Conservation (phyloP, 2,113 vertebrate genomes). For the Alligator sinensis region DNA sequence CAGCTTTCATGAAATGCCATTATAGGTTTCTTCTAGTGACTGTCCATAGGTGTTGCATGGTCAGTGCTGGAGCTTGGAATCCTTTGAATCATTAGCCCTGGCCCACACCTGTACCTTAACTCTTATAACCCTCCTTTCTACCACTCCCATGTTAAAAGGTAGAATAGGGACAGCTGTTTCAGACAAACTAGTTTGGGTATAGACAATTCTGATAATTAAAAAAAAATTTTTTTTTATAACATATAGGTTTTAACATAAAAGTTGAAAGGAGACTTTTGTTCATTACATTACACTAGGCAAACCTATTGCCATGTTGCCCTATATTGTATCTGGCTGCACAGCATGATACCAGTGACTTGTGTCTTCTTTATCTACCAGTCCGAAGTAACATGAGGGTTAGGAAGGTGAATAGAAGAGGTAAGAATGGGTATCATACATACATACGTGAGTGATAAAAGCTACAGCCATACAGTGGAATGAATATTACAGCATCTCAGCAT, state of each 20-base stretch:
- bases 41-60: no score
- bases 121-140: no score
- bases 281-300: not conserved
- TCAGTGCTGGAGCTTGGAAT: no score
- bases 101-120: no score
- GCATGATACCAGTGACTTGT: not conserved
- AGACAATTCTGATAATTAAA: not conserved
- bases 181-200: not conserved
- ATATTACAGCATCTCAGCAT: not conserved
- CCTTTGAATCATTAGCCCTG: no score
- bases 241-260: not conserved
- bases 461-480: not conserved
- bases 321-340: not conserved
- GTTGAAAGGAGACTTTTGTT: not conserved
- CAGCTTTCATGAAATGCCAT: no score
- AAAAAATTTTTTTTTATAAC: no score
- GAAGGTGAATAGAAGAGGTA: not conserved
- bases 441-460: not conserved
- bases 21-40: no score
- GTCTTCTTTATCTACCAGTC: no score
- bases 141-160: no score
- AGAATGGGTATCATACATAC: not conserved
- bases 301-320: not conserved
- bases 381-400: not conserved
- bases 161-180: no score